Conservation (phyloP, 2,113 vertebrate genomes). For the Chiloscyllium plagiosum region DNA sequence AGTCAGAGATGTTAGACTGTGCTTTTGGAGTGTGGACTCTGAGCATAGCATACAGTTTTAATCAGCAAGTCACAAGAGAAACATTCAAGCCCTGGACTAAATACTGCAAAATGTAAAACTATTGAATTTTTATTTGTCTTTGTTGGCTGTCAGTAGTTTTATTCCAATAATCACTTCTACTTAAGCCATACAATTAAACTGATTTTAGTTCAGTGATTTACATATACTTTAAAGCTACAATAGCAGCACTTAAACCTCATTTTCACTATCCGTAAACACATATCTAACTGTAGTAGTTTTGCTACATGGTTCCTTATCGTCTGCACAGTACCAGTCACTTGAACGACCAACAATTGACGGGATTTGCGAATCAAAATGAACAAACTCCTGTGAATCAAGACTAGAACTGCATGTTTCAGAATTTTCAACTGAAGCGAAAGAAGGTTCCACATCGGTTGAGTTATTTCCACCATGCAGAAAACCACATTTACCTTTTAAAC, state of each 20-base stretch:
- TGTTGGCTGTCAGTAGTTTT: conserved; percentile 19
- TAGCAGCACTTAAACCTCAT: conserved; percentile 2
- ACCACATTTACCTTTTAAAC: background rate
- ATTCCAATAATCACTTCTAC: conserved; percentile 16
- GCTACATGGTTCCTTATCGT: conserved; percentile 2
- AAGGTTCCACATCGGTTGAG: background rate
- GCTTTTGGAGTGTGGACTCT: background rate
- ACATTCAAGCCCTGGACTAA: background rate
- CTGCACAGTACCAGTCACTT: conserved; percentile 9
- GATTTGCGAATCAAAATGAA: background rate
- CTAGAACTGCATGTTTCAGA: background rate
- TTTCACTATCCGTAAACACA: conserved; percentile 33
- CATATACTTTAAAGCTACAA: conserved; percentile 14
- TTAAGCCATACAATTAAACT: conserved; percentile 14
- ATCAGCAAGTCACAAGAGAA: background rate
- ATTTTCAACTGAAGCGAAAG: conserved; percentile 8
- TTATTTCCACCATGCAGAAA: background rate
- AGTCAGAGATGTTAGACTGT: background rate
- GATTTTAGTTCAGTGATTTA: conserved; percentile 32
- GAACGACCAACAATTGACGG: background rate
- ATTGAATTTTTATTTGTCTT: background rate
- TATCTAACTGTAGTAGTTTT: conserved; percentile 28
- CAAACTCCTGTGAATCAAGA: background rate
- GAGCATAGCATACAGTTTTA: background rate
- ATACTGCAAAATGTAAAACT: conserved; percentile 17